Base-by-base conservation (phyloP, 2,888 invertebrate species). In the Nysson spinosus region DNA sequence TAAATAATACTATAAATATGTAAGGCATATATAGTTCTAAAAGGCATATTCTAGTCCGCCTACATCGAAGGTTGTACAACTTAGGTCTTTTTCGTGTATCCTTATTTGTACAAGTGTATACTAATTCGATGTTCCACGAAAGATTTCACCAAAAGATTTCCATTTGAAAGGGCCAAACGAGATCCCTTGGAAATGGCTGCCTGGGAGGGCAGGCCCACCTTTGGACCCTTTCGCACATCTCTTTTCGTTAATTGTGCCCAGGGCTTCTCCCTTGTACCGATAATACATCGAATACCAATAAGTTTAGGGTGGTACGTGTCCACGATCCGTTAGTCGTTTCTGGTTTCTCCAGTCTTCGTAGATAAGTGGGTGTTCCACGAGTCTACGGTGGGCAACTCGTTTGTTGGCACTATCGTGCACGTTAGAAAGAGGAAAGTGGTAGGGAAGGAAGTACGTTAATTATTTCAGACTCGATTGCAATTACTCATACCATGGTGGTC, bases 181-280 rank as follows among this genome's bases (percentile, higher is more conserved):
- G 37, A 4, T 5, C 4, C 37, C 6, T 4, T n/a, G 17, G 11
- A 5, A 35, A 9, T 12, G 24, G 17, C 46, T 16, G 43, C 42
- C 40, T 47, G 56, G 68, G 58, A 65, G 68, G 64, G 58, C 65
- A 43, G 32, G 46, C 46, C 47, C 46, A 44, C 40, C 46, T 20
- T 19, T 6, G 30, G 22, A 14, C 35, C 49, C 34, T 52, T 62
- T 67, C 46, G 51, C 61, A 50, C 60, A 39, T 51, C 49, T 60
- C 60, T 55, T n/a, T 72, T 50, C 72, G 74, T 75, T 75, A 69
- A 75, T 75, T 74, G 64, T 65, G 42, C 55, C 44, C 22, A 35
- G 37, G 11, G n/a, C 43, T 26, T 16, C 12, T 20, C 30, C 28
- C 55, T 30, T 47, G 58, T 62, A 11, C 46, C 40, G 61, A 63